Evolutionary conservation across 1,140 invertebrate genomes (phyloP).

Genomic region (Brachionus rotundiformis): DNA sequence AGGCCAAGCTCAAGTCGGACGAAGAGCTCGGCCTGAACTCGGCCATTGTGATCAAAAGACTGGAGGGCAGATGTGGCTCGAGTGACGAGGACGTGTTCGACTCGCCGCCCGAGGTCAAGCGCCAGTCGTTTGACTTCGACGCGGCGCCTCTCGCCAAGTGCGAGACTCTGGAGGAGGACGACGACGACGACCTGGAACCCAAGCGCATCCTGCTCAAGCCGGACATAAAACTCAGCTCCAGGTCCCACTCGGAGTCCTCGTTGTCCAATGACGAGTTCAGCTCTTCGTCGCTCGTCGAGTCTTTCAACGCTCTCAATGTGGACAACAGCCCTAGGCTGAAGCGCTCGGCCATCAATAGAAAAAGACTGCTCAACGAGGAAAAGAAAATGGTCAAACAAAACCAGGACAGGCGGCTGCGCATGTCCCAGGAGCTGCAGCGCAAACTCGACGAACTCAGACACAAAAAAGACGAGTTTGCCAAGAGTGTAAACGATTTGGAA

Average conservation of each 20-base stretch:
- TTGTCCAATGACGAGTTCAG: constrained; percentile 8
- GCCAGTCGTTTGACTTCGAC: background rate
- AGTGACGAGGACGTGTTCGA: background rate
- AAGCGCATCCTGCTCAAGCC: background rate
- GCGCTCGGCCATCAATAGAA: background rate
- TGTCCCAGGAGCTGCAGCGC: background rate
- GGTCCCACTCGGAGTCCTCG: background rate
- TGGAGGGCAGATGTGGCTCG: background rate
- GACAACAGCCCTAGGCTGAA: background rate
- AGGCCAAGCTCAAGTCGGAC: constrained; percentile 24
- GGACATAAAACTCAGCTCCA: background rate
- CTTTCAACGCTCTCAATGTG: constrained; percentile 26
- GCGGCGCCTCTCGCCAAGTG: background rate
- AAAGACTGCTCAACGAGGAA: constrained; percentile 7
- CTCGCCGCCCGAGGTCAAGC: background rate
- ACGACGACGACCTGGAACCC: background rate
- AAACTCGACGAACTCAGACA: background rate
- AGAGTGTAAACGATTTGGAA: background rate
- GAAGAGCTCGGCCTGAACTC: constrained; percentile 34
- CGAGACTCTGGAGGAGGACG: background rate
- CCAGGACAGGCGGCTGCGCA: background rate
- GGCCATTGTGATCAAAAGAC: background rate
- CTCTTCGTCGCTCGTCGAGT: constrained; percentile 21
- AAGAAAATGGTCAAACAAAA: constrained; percentile 15
- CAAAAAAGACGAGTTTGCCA: background rate